Evolutionary conservation across 2,113 vertebrate genomes (phyloP).

Genomic region (Seriola dumerili): DNA sequence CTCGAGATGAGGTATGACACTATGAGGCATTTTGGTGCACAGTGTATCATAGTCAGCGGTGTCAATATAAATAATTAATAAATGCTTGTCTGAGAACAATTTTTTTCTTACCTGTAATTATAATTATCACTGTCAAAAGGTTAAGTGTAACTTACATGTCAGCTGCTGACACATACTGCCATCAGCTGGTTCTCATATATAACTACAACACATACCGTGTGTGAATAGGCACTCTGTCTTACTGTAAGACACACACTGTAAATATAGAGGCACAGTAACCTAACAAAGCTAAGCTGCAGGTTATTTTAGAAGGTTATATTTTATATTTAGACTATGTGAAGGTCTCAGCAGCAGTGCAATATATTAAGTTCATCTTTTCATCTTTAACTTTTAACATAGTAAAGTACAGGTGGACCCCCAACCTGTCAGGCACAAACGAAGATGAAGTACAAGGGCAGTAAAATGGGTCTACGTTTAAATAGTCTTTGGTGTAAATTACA

Average conservation of each 20-base stretch:
- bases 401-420: no score
- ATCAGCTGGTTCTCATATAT: conserved; percentile 20
- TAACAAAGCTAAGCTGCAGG: neutral
- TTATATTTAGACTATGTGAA: neutral
- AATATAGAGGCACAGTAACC: conserved; percentile 2
- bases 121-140: no score
- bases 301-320: no score
- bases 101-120: no score
- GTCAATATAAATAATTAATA: neutral
- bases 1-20: neutral
- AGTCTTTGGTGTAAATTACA: conserved; percentile 1
- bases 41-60: neutral
- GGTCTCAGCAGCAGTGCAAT: neutral
- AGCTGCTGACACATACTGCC: neutral
- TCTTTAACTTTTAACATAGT: no score
- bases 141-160: no score
- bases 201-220: conserved; percentile 22
- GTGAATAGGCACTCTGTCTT: neutral
- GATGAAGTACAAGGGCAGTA: neutral
- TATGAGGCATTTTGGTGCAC: conserved; percentile 4
- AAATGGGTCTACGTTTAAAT: neutral
- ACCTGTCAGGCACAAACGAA: neutral
- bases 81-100: no score
- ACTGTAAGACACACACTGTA: neutral
- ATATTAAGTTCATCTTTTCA: no score